These are phyloP conservation scores for Linurgus olivaceus DNA, from an alignment of 2,797 vertebrate species.

Conservation along the genomic window DNA sequence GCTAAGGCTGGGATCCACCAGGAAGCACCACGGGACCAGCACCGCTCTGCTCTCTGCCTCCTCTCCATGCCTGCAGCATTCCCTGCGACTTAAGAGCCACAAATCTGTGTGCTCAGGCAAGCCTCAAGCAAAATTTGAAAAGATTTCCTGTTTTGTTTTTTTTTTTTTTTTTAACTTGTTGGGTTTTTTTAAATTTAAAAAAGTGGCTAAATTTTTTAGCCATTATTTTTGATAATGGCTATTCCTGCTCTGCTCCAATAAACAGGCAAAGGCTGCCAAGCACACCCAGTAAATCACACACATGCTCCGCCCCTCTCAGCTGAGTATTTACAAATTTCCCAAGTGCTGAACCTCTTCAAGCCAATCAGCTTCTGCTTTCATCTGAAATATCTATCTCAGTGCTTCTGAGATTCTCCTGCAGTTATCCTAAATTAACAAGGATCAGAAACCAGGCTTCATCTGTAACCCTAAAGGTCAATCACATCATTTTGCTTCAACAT, in stretches of 20 bases:
- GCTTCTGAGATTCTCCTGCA: not conserved
- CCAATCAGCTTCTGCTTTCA: constrained; percentile 6
- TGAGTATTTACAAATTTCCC: constrained; percentile 20
- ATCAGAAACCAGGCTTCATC: not conserved
- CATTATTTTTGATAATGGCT: not conserved
- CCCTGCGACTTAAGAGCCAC: not conserved
- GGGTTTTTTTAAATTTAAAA: not conserved
- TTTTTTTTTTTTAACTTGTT: not conserved
- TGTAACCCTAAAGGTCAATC: constrained; percentile 6
- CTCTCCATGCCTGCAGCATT: not conserved
- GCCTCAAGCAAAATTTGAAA: not conserved
- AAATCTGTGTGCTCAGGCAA: not conserved
- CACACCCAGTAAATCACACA: not conserved
- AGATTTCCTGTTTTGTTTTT: not conserved
- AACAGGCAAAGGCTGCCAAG: not conserved
- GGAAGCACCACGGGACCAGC: not conserved
- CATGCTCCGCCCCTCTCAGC: not conserved
- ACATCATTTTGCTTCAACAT: not conserved
- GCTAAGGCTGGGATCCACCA: accelerated
- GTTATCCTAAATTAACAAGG: not conserved
- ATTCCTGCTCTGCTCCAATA: not conserved
- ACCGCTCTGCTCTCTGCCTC: not conserved
- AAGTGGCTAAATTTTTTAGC: not conserved
- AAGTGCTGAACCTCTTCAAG: constrained; percentile 20
- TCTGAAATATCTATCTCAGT: not conserved